Conservation (phyloP, 2,113 vertebrate genomes). For the Proterorhinus semilunaris region DNA sequence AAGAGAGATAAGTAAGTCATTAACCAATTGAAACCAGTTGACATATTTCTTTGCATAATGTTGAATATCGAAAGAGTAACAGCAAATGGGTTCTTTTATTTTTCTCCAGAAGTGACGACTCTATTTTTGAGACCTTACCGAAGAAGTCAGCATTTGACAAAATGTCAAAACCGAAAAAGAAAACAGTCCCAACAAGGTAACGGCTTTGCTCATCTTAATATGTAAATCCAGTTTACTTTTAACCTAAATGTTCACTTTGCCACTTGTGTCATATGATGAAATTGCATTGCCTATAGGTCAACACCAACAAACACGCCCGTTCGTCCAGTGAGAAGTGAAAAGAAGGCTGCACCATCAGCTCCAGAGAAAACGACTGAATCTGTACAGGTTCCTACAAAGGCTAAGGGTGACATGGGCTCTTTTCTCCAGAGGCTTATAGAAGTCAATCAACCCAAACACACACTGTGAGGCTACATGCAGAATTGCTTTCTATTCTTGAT, state of each 20-base stretch:
- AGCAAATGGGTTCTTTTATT: background rate
- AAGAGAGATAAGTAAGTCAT: constrained; percentile 20
- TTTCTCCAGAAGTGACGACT: constrained; percentile 6
- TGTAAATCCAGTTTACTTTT: background rate
- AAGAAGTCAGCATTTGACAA: constrained; percentile 19
- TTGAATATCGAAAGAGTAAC: background rate
- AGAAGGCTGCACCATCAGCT: background rate
- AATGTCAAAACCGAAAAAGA: constrained; percentile 6
- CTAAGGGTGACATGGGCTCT: constrained; percentile 15
- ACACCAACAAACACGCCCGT: background rate
- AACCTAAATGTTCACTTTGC: background rate
- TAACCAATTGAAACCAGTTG: background rate
- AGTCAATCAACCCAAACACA: constrained; percentile 33
- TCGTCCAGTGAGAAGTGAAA: background rate
- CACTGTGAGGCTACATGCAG: constrained; percentile 46
- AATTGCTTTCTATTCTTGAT: background rate
- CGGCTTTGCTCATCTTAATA: background rate
- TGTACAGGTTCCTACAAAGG: background rate
- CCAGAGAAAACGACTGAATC: constrained; percentile 2
- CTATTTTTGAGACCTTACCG: constrained; percentile 43
- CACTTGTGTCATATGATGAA: background rate
- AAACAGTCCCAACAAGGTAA: constrained; percentile 3
- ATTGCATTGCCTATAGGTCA: background rate
- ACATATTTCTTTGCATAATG: background rate
- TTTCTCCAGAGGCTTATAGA: constrained; percentile 65